A percentile compares a stretch with the other conserved stretches of the same genome.
These are phyloP conservation scores for Podarcis siculus DNA, from an alignment of 2,797 vertebrate species.

Conservation along the genomic window DNA sequence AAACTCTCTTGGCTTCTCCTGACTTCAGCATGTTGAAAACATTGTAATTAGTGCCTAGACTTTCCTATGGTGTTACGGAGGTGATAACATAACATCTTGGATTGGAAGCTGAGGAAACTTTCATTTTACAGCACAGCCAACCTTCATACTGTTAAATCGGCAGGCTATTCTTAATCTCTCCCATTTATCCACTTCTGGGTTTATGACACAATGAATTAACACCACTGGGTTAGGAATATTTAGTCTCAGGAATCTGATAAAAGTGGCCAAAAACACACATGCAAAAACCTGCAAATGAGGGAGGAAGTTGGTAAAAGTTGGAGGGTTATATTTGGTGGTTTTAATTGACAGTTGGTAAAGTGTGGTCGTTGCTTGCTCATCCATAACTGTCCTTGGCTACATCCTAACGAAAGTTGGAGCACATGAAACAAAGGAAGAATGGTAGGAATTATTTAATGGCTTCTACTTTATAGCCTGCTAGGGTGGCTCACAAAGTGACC, in stretches of 20 bases:
- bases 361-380: background rate
- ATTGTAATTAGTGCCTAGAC: constrained; percentile 23
- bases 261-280: background rate
- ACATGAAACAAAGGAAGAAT: background rate
- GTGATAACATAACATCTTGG: constrained; percentile 37
- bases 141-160: constrained; percentile 36
- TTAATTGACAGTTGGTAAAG: background rate
- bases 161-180: constrained; percentile 20
- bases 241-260: constrained; percentile 3
- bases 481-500: background rate
- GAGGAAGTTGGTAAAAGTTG: constrained; percentile 19
- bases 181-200: constrained; percentile 46
- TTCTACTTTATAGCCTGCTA: background rate
- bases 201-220: constrained; percentile 37
- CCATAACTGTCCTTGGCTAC: background rate
- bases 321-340: background rate
- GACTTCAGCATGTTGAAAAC: constrained; percentile 39
- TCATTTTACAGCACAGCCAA: constrained; percentile 33
- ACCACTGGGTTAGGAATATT: constrained; percentile 28
- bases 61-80: constrained; percentile 44
- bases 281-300: constrained; percentile 1
- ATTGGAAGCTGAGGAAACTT: constrained; percentile 43
- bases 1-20: constrained; percentile 46
- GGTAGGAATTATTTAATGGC: background rate
- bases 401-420: background rate